Base-by-base conservation (phyloP, 2,113 vertebrate species). In the Connochaetes taurinus region DNA sequence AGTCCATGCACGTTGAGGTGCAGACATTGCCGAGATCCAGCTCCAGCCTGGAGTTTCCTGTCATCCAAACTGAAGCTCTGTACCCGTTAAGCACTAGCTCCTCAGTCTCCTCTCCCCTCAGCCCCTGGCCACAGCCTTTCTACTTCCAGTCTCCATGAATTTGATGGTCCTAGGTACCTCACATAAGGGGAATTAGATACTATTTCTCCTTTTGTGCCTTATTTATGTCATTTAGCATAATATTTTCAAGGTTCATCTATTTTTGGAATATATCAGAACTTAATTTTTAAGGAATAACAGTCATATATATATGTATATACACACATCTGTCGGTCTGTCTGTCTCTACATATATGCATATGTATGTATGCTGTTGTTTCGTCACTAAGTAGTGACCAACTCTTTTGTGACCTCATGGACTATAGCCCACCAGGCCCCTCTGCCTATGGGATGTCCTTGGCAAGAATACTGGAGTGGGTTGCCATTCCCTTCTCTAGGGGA, bases 331-430 rank as follows among this genome's bases (percentile, higher is more conserved):
- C 1, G 0, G n/a, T 36, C 9, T 11, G 64, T 23, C 67, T 36
- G 8, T 36, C n/a, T 71, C 4, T 36, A 10, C 12, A 50, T 71
- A 6, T 71, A 40, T 40, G n/a, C 67, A 1, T 47, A 45, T 50
- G 15, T 80, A 19, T 0, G 0, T 31, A 50, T 12, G n/a, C 5
- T 12, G 1, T 23, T 40, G 67, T 40, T 71, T 71, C 5, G 0
- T 71, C 19, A 40, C 19, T 23, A 12, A 71, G 5, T 23, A 3
- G n/a, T 23, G 19, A 71, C 4, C 2, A 3, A 6, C 67, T 71
- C n/a, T 40, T 71, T 13, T 71, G n/a, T 71, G n/a, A 40, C n/a
- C n/a, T 40, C 67, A 6, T 23, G 67, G 19, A 71, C n/a, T 6
- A 12, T 23, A 23, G 67, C 67, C 67, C 67, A 40, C n/a, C n/a